Conservation (phyloP, 2,888 invertebrate species). For the Latrodectus hesperus region DNA sequence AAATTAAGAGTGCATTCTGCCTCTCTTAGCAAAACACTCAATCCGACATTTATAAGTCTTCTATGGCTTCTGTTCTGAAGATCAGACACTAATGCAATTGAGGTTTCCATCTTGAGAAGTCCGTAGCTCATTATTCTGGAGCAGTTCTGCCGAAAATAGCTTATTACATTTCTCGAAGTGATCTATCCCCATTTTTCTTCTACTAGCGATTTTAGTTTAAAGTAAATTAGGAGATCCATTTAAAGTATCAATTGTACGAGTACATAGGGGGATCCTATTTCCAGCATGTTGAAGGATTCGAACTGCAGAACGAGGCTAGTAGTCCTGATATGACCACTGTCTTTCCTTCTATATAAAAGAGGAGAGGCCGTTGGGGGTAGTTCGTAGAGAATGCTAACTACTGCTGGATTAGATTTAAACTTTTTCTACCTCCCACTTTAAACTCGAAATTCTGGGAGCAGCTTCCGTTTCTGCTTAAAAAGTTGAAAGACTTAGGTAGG, state of each 20-base stretch:
- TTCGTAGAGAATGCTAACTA: slow-evolving; percentile 65
- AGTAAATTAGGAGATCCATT: slow-evolving; percentile 59
- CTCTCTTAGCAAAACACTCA: no score
- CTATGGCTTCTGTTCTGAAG: no score
- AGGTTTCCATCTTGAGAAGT: slow-evolving; percentile 6
- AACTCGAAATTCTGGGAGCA: slow-evolving; percentile 65
- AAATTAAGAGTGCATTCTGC: no score
- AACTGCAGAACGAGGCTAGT: slow-evolving; percentile 37
- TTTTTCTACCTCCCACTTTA: slow-evolving; percentile 61
- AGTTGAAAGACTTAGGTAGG: slow-evolving; percentile 45
- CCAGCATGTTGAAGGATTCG: slow-evolving; percentile 31
- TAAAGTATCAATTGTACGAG: slow-evolving; percentile 62
- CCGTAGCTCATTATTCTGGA: slow-evolving; percentile 18
- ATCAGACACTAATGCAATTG: background rate
- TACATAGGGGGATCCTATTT: slow-evolving; percentile 46
- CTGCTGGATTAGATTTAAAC: slow-evolving; percentile 66
- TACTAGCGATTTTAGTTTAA: slow-evolving; percentile 23
- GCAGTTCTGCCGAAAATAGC: slow-evolving; percentile 4
- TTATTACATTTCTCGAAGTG: slow-evolving; percentile 59
- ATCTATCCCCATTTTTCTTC: slow-evolving; percentile 26
- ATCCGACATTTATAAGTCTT: no score
- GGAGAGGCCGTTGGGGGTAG: slow-evolving; percentile 47
- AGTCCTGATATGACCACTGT: slow-evolving; percentile 53
- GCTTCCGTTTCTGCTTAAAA: slow-evolving; percentile 48
- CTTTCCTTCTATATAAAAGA: slow-evolving; percentile 20